Conservation (phyloP, 2,113 vertebrate genomes). For the Nothoprocta perdicaria region DNA sequence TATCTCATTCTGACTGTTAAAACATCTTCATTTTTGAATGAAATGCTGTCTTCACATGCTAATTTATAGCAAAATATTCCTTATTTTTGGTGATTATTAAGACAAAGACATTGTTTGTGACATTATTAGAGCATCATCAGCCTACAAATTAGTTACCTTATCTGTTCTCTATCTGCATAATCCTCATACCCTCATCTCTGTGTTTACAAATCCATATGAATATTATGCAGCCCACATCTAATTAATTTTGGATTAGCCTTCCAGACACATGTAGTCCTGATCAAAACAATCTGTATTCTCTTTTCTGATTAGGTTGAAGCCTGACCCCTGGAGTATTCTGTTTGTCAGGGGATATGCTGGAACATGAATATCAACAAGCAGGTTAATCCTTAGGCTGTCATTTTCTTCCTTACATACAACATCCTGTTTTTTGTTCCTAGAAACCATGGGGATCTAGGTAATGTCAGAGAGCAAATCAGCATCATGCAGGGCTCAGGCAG, state of each 20-base stretch:
- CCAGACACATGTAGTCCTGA: conserved; percentile 65
- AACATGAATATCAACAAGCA: conserved; percentile 60
- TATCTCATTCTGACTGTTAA: background rate
- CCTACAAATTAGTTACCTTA: conserved; percentile 65
- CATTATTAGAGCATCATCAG: conserved; percentile 63
- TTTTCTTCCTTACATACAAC: background rate
- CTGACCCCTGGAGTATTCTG: conserved; percentile 40
- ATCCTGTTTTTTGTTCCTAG: conserved; percentile 1
- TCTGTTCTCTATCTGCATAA: conserved; percentile 70
- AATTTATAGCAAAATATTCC: conserved; percentile 25
- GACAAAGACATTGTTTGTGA: conserved; percentile 52
- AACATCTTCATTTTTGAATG: conserved; percentile 9
- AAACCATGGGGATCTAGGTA: conserved; percentile 26
- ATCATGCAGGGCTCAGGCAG: background rate
- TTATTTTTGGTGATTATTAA: conserved; percentile 54
- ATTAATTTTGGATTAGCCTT: conserved; percentile 77
- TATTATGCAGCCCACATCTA: conserved; percentile 62
- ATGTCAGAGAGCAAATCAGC: background rate
- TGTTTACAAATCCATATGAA: conserved; percentile 74
- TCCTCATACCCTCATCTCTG: conserved; percentile 42
- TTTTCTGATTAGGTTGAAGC: conserved; percentile 50
- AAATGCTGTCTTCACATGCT: background rate
- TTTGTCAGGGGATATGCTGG: conserved; percentile 44
- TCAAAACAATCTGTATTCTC: conserved; percentile 70
- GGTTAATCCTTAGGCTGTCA: conserved; percentile 54